phyloP scores from a whole-genome alignment of 2,113 vertebrate genomes.

The Solea solea region DNA sequence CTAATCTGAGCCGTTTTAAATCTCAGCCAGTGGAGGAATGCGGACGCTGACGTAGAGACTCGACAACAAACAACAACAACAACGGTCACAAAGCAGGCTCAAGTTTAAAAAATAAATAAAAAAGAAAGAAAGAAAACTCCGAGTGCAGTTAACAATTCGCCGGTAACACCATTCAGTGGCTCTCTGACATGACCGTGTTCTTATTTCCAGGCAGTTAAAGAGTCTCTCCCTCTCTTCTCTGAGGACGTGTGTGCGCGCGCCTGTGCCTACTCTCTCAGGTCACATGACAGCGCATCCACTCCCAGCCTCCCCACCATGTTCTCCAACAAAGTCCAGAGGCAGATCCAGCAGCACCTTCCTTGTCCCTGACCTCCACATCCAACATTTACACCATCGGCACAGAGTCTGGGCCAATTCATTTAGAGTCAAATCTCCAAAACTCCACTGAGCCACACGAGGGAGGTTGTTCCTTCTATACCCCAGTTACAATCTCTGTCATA shows the following conservation, averaged over 20 bases:
- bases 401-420: too few species aligned
- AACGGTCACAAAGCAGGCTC: neutral
- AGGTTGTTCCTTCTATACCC: too few species aligned
- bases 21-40: constrained; percentile 68
- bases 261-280: constrained; percentile 37
- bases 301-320: constrained; percentile 9
- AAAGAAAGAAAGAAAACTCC: neutral
- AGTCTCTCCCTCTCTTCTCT: constrained; percentile 6
- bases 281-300: constrained; percentile 76
- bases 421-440: too few species aligned
- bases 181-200: neutral
- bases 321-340: too few species aligned
- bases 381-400: too few species aligned
- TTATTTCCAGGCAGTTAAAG: neutral
- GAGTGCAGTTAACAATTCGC: neutral
- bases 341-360: too few species aligned
- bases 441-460: too few species aligned
- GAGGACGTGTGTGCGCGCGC: neutral
- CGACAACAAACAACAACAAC: neutral
- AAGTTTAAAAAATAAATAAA: too few species aligned
- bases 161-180: neutral
- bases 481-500: too few species aligned
- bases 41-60: constrained; percentile 68
- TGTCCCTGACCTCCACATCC: too few species aligned
- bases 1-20: constrained; percentile 54